phyloP scores from a whole-genome alignment of 2,113 vertebrate species.

The Thalassarche chlororhynchos region DNA sequence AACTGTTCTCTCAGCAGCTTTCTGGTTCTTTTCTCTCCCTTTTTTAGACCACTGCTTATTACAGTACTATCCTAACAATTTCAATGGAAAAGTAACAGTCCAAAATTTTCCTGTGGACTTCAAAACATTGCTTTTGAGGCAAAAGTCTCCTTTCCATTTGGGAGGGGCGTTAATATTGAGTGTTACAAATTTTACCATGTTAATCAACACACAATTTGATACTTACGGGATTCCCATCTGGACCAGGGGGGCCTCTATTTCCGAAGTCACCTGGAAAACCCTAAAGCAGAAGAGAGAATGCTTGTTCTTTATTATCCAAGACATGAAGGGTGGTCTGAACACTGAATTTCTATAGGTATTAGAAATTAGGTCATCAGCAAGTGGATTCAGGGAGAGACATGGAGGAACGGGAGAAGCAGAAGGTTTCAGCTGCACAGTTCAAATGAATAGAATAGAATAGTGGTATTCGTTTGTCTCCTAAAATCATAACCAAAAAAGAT shows the following conservation, averaged over 20 bases:
- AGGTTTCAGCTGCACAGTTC: neutral
- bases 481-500: neutral
- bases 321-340: neutral
- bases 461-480: neutral
- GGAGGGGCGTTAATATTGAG: neutral
- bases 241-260: conserved; percentile 89
- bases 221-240: conserved; percentile 93
- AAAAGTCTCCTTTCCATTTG: neutral
- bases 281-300: conserved; percentile 46
- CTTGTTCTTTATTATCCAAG: neutral
- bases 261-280: conserved; percentile 90
- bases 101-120: neutral
- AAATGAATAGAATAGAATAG: neutral
- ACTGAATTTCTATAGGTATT: neutral
- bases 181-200: neutral
- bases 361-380: neutral
- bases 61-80: neutral
- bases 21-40: neutral
- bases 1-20: neutral
- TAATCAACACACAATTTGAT: neutral
- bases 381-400: neutral
- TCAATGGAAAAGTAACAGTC: neutral
- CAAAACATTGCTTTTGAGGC: neutral
- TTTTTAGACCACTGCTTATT: neutral
- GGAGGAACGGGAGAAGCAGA: neutral